Evolutionary conservation across 2,113 vertebrate genomes (phyloP), one percentile per base, ranked within the genome.

Genomic region (Nannobrachium achirus): DNA sequence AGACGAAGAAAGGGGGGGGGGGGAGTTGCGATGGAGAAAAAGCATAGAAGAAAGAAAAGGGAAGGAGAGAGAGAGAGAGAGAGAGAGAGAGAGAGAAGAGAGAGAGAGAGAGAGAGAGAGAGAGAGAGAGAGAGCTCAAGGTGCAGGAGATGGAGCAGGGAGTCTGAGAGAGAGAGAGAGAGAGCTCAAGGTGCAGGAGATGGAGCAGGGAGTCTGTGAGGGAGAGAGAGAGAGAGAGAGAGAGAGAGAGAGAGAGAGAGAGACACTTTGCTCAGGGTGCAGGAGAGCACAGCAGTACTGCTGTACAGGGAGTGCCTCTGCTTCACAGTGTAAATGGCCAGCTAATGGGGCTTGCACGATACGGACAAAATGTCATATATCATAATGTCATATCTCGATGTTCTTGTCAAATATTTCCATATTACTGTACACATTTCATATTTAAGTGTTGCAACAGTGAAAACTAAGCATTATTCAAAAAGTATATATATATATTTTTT

Each of bases 301-400:
- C 20, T 11, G 20, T 5, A 53, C 19, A 8, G 64, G 64, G 77
- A 85, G 66, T 74, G 74, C 4, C 73, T 66, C 16, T 62, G 69
- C 77, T 86, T 69, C 67, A 71, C 75, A 15, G 73, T 71, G 78
- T 71, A 81, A 83, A 86, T 77, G 82, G 75, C 73, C 83, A 78
- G 83, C 88, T 87, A 84, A 80, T 72, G 83, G n/a, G n/a, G n/a
- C n/a, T n/a, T n/a, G n/a, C n/a, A n/a, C n/a, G n/a, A n/a, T n/a
- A n/a, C n/a, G n/a, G n/a, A n/a, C n/a, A n/a, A n/a, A n/a, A n/a
- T n/a, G n/a, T n/a, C n/a, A n/a, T n/a, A n/a, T n/a, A n/a, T n/a
- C n/a, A n/a, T n/a, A n/a, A n/a, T n/a, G n/a, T n/a, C n/a, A n/a
- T n/a, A n/a, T n/a, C n/a, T n/a, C n/a, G n/a, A n/a, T n/a, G n/a